Conservation (phyloP, 2,888 invertebrate genomes). For the Hecatera dysodea region DNA sequence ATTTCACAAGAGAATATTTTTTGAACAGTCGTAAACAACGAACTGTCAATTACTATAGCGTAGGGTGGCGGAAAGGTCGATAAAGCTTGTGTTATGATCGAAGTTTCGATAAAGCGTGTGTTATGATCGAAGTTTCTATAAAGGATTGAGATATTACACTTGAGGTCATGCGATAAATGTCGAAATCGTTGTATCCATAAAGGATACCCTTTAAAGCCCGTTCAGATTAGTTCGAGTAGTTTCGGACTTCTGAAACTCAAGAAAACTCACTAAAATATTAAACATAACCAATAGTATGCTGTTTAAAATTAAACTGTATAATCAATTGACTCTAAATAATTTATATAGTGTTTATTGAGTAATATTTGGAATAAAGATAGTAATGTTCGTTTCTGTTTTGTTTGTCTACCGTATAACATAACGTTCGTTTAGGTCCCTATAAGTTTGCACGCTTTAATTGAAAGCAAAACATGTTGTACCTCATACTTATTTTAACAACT, state of each 20-base stretch:
- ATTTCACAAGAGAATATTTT: constrained; percentile 64
- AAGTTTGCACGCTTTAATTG: too few relatives aligned
- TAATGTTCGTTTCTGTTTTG: too few relatives aligned
- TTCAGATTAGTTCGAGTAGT: background rate
- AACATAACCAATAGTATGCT: too few relatives aligned
- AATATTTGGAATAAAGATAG: too few relatives aligned
- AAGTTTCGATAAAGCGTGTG: constrained; percentile 25
- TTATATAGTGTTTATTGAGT: too few relatives aligned
- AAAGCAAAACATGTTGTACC: too few relatives aligned
- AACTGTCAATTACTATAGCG: constrained; percentile 75
- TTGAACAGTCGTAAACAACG: constrained; percentile 73
- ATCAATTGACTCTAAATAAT: too few relatives aligned
- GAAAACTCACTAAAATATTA: background rate
- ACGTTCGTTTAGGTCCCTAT: too few relatives aligned
- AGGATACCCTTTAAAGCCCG: background rate
- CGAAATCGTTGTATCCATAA: constrained; percentile 25
- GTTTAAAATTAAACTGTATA: too few relatives aligned
- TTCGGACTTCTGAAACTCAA: background rate
- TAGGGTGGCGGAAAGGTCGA: constrained; percentile 55
- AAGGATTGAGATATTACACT: constrained; percentile 62
- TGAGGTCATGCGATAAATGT: constrained; percentile 28
- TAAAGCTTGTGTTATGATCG: constrained; percentile 35
- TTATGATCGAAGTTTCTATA: too few relatives aligned
- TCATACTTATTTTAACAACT: too few relatives aligned
- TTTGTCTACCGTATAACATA: too few relatives aligned